Percentiles rank a stretch among this genome's conserved stretches.
phyloP scores from a whole-genome alignment of 92 coral and sea anemone species.

The Parazoanthus darwini region DNA sequence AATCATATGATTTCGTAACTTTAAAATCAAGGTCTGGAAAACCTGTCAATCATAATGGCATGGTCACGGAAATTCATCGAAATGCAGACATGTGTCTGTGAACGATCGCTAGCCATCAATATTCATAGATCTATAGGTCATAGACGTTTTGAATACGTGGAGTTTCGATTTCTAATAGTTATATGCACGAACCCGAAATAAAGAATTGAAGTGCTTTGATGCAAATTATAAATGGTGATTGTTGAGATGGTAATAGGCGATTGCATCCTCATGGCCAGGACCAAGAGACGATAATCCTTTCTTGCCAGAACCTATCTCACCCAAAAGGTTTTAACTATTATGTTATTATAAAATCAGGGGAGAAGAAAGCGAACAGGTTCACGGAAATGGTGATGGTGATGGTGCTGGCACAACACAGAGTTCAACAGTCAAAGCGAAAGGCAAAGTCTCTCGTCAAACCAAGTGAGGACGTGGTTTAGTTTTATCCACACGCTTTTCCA shows the following conservation, averaged over 20 bases:
- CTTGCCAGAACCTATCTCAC: background rate
- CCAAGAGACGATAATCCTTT: too few relatives aligned
- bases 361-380: background rate
- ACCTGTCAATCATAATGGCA: too few relatives aligned
- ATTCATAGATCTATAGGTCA: too few relatives aligned
- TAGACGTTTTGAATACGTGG: too few relatives aligned
- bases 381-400: background rate
- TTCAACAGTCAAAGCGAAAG: background rate
- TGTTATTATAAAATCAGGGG: background rate
- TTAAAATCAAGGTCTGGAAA: too few relatives aligned
- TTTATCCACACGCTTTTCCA: background rate
- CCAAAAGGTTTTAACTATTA: background rate
- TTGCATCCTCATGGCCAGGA: too few relatives aligned
- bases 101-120: too few relatives aligned
- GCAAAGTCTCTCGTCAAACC: background rate
- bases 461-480: constrained; percentile 4
- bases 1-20: too few relatives aligned
- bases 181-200: too few relatives aligned
- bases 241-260: background rate
- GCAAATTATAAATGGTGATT: background rate
- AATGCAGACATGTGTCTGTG: too few relatives aligned
- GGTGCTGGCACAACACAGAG: background rate
- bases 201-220: background rate
- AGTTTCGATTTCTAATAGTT: too few relatives aligned
- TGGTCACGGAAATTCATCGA: too few relatives aligned